Base-by-base conservation (phyloP, 2,888 invertebrate genomes). In the Lepidochitona cinerea region DNA sequence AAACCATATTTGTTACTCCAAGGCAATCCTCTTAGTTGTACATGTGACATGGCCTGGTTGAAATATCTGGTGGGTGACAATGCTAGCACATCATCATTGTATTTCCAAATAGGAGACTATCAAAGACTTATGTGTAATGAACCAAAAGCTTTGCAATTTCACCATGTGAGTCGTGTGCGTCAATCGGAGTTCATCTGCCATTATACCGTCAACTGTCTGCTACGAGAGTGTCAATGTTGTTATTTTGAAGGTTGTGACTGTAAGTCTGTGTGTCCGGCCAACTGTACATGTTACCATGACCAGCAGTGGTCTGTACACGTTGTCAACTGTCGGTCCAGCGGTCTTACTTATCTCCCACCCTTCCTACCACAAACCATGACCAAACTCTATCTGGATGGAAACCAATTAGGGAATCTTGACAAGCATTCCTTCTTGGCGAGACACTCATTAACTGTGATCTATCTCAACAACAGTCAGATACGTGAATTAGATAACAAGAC, bases 281-380 rank as follows among this genome's bases (percentile, higher is more conserved):
- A 54, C 36, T 70, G 70, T 32, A 54, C 53, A 18, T 70, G 70
- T 54, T 70, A 52, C n/a, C 35, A 70, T 29, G 32, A 33, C 35
- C 23, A 35, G 23, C 26, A 32, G 29, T 41, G 41, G 37, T 35
- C 32, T 68, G n/a, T 37, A 3, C 37, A 68, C 12, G 26, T 26
- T 14, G 68, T 68, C 36, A 37, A 49, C 37, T 68, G 68, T 23
- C 29, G 26, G 32, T 12, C 32, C 41, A 68, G 49, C 7, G 32
- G 68, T 26, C 23, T 23, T 14, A 68, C 41, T 6, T 12, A 14
- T 14, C 14, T 68, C 12, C 68, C 68, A n/a, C 29, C 37, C 26
- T 37, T 41, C 32, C 14, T 37, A 23, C 29, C 49, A 9, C 18
- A 18, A n/a, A 23, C 32, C 32, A 49, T 32, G 32, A 49, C 68